These are phyloP conservation scores for Elmis aenea DNA, from an alignment of 2,888 invertebrate species.

Conservation along the genomic window DNA sequence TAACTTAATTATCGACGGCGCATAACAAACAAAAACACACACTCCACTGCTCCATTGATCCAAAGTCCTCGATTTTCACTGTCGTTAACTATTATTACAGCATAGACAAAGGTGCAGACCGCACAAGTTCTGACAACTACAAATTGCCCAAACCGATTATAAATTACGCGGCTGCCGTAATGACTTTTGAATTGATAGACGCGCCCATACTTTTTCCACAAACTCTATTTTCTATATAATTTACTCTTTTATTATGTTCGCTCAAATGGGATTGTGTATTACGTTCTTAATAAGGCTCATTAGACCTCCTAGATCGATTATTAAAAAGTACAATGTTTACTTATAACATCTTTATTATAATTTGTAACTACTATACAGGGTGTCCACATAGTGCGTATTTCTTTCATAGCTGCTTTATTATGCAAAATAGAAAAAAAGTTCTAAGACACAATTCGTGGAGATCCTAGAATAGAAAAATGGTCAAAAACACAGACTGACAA, in stretches of 20 bases:
- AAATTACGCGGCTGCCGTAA: conserved; percentile 23
- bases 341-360: too few relatives aligned
- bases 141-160: conserved; percentile 25
- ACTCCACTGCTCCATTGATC: conserved; percentile 13
- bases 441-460: too few relatives aligned
- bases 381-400: too few relatives aligned
- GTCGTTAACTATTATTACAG: conserved; percentile 8
- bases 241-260: conserved; percentile 13
- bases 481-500: too few relatives aligned
- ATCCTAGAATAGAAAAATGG: too few relatives aligned
- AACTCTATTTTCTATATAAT: conserved; percentile 19
- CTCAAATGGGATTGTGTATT: conserved; percentile 8
- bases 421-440: too few relatives aligned
- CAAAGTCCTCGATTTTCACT: conserved; percentile 18
- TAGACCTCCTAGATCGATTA: conserved; percentile 2
- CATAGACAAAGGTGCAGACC: conserved; percentile 18
- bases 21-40: conserved; percentile 1
- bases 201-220: conserved; percentile 13
- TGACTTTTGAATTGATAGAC: conserved; percentile 26
- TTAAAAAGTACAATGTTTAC: too few relatives aligned
- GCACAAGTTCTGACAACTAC: conserved; percentile 24
- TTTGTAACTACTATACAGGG: too few relatives aligned
- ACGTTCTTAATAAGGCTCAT: not conserved
- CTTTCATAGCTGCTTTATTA: too few relatives aligned
- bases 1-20: conserved; percentile 7